Conservation (phyloP, 2,113 vertebrate species). For the Perognathus longimembris region DNA sequence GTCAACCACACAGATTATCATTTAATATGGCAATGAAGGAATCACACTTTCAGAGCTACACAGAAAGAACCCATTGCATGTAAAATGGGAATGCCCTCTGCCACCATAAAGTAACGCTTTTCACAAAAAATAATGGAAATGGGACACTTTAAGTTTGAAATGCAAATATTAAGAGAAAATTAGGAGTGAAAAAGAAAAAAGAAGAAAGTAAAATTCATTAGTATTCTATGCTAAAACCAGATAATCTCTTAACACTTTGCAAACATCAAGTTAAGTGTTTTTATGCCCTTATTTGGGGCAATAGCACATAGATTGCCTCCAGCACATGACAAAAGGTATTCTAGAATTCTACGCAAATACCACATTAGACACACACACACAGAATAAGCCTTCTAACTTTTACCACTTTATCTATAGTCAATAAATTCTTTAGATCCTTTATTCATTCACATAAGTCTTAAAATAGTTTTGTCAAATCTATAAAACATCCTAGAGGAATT, state of each 20-base stretch:
- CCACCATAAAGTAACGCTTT: neutral
- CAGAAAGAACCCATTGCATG: constrained; percentile 56
- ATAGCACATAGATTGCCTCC: too few species aligned
- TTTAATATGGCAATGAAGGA: constrained; percentile 40
- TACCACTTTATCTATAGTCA: neutral
- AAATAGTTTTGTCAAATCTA: neutral
- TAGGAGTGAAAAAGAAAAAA: neutral
- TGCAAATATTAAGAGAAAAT: neutral
- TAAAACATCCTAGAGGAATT: neutral
- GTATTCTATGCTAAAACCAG: neutral
- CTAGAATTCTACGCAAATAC: neutral
- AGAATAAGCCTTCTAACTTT: neutral
- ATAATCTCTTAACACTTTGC: neutral
- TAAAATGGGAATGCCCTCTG: neutral
- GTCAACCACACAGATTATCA: constrained; percentile 49
- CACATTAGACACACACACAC: neutral
- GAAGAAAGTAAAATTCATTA: neutral
- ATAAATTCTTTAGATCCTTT: neutral
- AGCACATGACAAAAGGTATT: neutral
- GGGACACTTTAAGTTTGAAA: neutral
- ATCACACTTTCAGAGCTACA: constrained; percentile 18
- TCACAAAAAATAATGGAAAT: constrained; percentile 53
- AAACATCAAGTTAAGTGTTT: neutral
- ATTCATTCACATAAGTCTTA: neutral
- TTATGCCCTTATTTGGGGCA: neutral